phyloP scores from a whole-genome alignment of 1,140 invertebrate species.

The Spodoptera frugiperda region DNA sequence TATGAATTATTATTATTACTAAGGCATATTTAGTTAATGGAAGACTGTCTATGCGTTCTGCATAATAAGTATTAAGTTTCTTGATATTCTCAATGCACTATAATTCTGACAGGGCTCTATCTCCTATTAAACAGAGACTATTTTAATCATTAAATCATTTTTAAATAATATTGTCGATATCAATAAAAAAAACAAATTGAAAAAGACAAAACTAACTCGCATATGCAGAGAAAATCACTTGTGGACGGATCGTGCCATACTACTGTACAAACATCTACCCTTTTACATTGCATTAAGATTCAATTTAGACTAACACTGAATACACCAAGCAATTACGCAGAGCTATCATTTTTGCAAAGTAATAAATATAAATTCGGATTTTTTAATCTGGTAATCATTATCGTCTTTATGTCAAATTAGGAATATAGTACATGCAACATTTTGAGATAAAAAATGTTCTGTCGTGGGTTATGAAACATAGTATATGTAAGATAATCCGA shows the following conservation, averaged over 20 bases:
- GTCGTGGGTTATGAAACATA: not conserved
- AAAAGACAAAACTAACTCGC: conserved; percentile 8
- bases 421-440: not conserved
- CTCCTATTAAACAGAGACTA: not conserved
- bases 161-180: not conserved
- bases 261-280: conserved; percentile 48
- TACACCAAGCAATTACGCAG: conserved; percentile 30
- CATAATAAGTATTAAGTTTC: no score
- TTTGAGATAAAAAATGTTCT: not conserved
- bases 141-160: not conserved
- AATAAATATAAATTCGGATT: conserved; percentile 48
- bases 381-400: conserved; percentile 25
- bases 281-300: conserved; percentile 39
- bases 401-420: not conserved
- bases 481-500: conserved; percentile 1
- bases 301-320: conserved; percentile 43
- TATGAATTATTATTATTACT: no score
- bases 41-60: not conserved
- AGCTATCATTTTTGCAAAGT: conserved; percentile 37
- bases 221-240: conserved; percentile 61
- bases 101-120: not conserved
- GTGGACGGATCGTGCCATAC: conserved; percentile 74
- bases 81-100: no score
- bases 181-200: conserved; percentile 21
- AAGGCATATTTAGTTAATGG: not conserved